Base-by-base conservation (phyloP, 2,888 invertebrate species). In the Chamaedrilus cognettii region DNA sequence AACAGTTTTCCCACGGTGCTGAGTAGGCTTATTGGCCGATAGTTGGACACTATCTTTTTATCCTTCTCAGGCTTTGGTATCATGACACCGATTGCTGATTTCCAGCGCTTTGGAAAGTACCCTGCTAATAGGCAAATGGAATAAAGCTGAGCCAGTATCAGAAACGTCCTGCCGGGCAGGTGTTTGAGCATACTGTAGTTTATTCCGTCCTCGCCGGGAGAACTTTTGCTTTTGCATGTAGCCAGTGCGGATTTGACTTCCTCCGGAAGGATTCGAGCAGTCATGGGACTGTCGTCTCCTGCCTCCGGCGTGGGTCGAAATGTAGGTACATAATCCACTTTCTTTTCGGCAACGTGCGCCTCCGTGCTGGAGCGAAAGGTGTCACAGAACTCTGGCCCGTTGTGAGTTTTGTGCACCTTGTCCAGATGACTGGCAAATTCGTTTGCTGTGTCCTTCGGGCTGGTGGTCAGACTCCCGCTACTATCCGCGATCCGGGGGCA, bases 11-110 rank as follows among this genome's bases (percentile, higher is more conserved):
- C 55, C 26, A 52, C 26, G 5, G 55, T 26, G 26, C 55, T 52
- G 7, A 52, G 55, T 26, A 52, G 55, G 55, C 55, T 52, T 11
- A 52, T 52, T 52, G 55, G 55, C 5, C 55, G 28, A 26, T 52
- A 52, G 26, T 52, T 52, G 11, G 15, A 19, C 26, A 23, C 55
- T 19, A 52, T 52, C 26, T 52, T 52, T 19, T 5, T 7, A 26
- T 52, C 55, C 26, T 52, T 52, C 7, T 52, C 26, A 26, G 55
- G 55, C 28, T 52, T 52, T 7, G 26, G 28, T 11, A 52, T 52
- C 55, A 52, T 52, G 7, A 52, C 19, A 7, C 55, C 55, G 26
- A 52, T 52, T 11, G 55, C 55, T 7, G 11, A 7, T 23, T 52
- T 52, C 55, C 55, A 52, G 19, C 7, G 15, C 5, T 15, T 23